Conservation (phyloP, 2,888 invertebrate genomes). For the Polydrusus pterygomalis region DNA sequence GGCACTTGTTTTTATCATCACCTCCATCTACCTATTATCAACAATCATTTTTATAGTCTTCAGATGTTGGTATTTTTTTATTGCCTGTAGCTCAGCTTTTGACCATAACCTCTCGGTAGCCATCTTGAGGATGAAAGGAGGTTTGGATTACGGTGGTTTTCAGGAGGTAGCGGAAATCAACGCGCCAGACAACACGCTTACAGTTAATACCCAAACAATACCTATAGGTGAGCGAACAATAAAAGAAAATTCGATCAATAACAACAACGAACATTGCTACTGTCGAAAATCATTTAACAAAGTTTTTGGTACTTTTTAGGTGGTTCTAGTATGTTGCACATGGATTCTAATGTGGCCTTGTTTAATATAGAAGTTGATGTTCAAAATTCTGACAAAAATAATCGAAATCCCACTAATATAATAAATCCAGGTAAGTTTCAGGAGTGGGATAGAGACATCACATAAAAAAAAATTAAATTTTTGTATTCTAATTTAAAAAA, state of each 20-base stretch:
- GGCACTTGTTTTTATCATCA: too few species aligned
- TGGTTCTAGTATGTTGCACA: conserved; percentile 79
- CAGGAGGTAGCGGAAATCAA: conserved; percentile 69
- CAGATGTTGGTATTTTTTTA: too few species aligned
- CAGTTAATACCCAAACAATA: not conserved
- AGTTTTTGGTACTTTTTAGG: conserved; percentile 69
- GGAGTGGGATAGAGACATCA: too few species aligned
- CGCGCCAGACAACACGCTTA: conserved; percentile 19
- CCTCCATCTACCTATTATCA: too few species aligned
- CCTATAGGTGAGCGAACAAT: conserved; percentile 53
- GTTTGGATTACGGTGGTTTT: conserved; percentile 82
- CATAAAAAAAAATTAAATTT: too few species aligned
- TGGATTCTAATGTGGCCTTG: conserved; percentile 83
- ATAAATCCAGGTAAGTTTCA: not conserved
- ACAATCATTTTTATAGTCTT: too few species aligned
- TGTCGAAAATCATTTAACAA: not conserved
- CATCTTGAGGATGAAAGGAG: conserved; percentile 89
- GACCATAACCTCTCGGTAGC: conserved; percentile 93
- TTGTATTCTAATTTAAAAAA: too few species aligned
- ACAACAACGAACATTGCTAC: not conserved
- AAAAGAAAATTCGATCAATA: too few species aligned
- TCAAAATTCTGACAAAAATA: not conserved
- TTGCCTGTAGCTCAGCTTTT: conserved; percentile 85
- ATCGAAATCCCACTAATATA: not conserved
- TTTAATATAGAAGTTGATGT: conserved; percentile 65